Conservation (phyloP, 2,113 vertebrate genomes). For the Thryonomys swinderianus region DNA sequence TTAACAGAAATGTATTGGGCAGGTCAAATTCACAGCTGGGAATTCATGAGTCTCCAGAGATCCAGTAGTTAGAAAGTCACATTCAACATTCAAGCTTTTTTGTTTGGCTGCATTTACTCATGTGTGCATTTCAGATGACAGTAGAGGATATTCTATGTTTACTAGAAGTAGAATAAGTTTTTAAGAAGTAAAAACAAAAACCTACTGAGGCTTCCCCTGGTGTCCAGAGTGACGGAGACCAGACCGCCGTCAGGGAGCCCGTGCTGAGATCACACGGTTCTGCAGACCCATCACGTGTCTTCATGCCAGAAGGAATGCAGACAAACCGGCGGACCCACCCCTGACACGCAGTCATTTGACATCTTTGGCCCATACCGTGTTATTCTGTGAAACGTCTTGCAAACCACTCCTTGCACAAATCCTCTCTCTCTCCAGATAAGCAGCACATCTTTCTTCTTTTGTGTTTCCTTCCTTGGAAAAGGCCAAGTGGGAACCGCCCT, state of each 20-base stretch:
- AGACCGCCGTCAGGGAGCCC: not conserved
- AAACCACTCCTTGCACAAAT: not conserved
- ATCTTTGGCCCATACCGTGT: not conserved
- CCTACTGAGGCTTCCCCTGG: not conserved
- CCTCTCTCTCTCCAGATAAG: not conserved
- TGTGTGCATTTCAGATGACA: not conserved
- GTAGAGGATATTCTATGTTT: not conserved
- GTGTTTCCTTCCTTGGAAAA: not conserved
- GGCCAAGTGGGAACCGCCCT: not conserved
- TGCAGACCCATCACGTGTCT: not conserved
- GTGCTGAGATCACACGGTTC: not conserved
- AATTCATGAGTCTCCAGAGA: not conserved
- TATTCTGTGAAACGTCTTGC: not conserved
- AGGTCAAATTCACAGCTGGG: not conserved
- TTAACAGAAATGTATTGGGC: not conserved
- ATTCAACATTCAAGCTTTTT: not conserved
- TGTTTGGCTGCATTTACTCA: not conserved
- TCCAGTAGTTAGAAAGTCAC: not conserved
- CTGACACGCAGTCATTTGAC: not conserved
- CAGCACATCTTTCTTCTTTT: not conserved
- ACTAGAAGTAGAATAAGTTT: not conserved
- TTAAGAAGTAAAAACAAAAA: not conserved
- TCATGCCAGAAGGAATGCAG: not conserved
- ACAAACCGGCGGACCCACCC: not conserved
- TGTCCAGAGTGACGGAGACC: rapidly evolving